These are phyloP conservation scores for Vultur gryphus DNA, from an alignment of 2,797 vertebrate species.

Conservation along the genomic window DNA sequence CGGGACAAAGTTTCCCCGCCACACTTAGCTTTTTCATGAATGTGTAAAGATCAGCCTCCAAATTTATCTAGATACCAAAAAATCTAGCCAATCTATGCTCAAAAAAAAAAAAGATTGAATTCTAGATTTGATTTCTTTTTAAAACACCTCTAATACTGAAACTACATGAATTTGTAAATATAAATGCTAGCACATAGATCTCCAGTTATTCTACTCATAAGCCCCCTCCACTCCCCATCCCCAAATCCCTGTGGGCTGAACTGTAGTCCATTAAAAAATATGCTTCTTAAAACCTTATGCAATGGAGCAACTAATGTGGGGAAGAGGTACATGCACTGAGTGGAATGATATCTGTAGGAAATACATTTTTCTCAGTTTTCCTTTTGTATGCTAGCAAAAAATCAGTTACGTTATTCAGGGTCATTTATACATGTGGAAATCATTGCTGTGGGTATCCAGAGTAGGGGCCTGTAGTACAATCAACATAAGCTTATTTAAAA, in stretches of 20 bases:
- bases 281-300: background rate
- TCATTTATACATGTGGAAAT: background rate
- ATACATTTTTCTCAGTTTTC: background rate
- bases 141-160: background rate
- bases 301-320: background rate
- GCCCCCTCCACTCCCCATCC: background rate
- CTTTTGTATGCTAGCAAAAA: background rate
- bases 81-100: background rate
- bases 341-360: background rate
- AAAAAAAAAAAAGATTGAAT: background rate
- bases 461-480: background rate
- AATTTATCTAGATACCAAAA: background rate
- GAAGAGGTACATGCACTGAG: background rate
- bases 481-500: background rate
- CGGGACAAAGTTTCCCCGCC: background rate
- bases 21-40: background rate
- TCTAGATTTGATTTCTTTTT: background rate
- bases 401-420: background rate
- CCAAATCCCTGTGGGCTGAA: background rate
- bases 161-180: background rate
- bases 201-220: background rate
- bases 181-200: background rate
- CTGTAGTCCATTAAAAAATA: background rate
- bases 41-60: background rate
- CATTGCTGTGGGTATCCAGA: background rate